phyloP scores from a whole-genome alignment of 2,888 invertebrate species.

The Drosophila mettleri region DNA sequence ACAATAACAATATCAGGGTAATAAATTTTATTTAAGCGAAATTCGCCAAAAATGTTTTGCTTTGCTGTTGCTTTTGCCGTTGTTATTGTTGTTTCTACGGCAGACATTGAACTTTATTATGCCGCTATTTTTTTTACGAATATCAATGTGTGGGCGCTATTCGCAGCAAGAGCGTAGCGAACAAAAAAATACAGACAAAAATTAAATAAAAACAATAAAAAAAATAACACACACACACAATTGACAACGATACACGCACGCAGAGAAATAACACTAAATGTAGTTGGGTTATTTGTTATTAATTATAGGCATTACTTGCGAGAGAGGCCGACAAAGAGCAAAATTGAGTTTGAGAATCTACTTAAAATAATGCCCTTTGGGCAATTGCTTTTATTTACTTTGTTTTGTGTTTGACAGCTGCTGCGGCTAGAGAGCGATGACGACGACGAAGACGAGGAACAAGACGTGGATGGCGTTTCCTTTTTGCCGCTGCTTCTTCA shows the following conservation, averaged over 20 bases:
- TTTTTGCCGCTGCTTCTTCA: conserved; percentile 51
- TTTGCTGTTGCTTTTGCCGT: conserved; percentile 31
- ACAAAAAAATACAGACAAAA: conserved; percentile 26
- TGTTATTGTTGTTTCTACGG: conserved; percentile 15
- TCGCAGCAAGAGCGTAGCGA: conserved; percentile 32
- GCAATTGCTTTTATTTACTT: conserved; percentile 66
- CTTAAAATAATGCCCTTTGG: conserved; percentile 31
- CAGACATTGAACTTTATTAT: conserved; percentile 76
- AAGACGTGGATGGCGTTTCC: conserved; percentile 40
- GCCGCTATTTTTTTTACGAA: conserved; percentile 21
- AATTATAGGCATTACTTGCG: conserved; percentile 38
- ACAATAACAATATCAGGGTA: conserved; percentile 27
- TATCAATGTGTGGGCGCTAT: conserved; percentile 49
- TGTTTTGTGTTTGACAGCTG: conserved; percentile 62
- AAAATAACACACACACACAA: conserved; percentile 10
- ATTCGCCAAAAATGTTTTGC: conserved; percentile 46
- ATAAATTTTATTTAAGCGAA: conserved; percentile 59
- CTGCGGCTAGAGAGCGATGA: conserved; percentile 38
- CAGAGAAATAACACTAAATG: conserved; percentile 9
- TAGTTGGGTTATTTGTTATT: conserved; percentile 40
- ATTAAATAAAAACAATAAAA: conserved; percentile 4
- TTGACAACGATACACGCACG: conserved; percentile 34
- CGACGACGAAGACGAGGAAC: conserved; percentile 5
- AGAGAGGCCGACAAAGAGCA: conserved; percentile 5
- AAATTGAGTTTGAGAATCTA: conserved; percentile 6